phyloP scores from a whole-genome alignment of 2,888 invertebrate species.

The Conistra vaccinii region DNA sequence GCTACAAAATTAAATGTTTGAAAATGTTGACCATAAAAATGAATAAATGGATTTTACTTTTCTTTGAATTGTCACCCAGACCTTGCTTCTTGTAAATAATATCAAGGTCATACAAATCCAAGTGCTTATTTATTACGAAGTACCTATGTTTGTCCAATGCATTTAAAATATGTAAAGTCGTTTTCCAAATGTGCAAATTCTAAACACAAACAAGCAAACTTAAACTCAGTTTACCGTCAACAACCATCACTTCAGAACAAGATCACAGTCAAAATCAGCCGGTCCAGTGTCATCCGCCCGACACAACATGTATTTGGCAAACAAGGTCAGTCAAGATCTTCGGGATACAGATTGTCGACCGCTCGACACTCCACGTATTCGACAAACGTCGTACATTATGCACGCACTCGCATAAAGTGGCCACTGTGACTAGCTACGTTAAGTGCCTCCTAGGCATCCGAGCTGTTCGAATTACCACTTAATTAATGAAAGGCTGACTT shows the following conservation, averaged over 20 bases:
- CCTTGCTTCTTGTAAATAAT: not conserved
- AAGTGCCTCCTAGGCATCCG: constrained; percentile 58
- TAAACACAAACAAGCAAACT: not conserved
- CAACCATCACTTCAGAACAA: not conserved
- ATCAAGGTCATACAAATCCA: not conserved
- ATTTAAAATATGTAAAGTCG: not conserved
- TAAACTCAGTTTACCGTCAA: not conserved
- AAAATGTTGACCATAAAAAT: constrained; percentile 5
- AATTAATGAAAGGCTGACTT: constrained; percentile 75
- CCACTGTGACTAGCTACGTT: constrained; percentile 49
- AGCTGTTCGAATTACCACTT: constrained; percentile 70
- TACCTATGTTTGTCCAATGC: not conserved
- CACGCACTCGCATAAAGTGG: constrained; percentile 56
- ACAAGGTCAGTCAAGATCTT: not conserved
- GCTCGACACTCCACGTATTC: not conserved
- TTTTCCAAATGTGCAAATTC: not conserved
- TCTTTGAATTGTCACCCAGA: not conserved
- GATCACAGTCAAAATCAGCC: constrained; percentile 3
- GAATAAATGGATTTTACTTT: not conserved
- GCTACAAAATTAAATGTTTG: constrained; percentile 21
- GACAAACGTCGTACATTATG: constrained; percentile 36
- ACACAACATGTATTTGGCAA: not conserved
- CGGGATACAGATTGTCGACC: not conserved
- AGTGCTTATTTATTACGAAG: not conserved
- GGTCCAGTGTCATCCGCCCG: not conserved